These are phyloP conservation scores for Channa maculata DNA, from an alignment of 2,113 vertebrate genomes.

Conservation along the genomic window DNA sequence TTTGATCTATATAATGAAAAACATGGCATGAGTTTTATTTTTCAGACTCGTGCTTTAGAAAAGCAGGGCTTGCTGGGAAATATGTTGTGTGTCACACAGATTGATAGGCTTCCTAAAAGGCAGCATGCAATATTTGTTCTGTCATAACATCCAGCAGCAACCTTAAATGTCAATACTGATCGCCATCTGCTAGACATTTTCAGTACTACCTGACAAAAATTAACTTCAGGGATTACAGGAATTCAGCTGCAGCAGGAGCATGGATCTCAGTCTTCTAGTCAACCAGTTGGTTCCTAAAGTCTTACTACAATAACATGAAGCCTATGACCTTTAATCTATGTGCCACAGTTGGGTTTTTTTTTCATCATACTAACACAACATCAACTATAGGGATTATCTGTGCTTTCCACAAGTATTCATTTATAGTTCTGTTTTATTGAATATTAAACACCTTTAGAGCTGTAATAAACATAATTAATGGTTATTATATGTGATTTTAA, in stretches of 20 bases:
- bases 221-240: slow-evolving; percentile 46
- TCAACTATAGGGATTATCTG: slow-evolving; percentile 1
- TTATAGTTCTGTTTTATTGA: slow-evolving; percentile 25
- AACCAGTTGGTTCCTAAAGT: background rate
- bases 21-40: slow-evolving; percentile 25
- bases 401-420: slow-evolving; percentile 16
- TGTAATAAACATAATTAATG: slow-evolving; percentile 37
- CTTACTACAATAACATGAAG: slow-evolving; percentile 30
- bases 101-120: slow-evolving; percentile 56
- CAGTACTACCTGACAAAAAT: slow-evolving; percentile 53
- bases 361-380: slow-evolving; percentile 35
- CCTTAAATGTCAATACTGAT: slow-evolving; percentile 76
- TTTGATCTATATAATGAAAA: slow-evolving; percentile 31
- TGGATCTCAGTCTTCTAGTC: slow-evolving; percentile 4
- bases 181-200: slow-evolving; percentile 69
- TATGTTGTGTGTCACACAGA: slow-evolving; percentile 28
- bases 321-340: slow-evolving; percentile 32
- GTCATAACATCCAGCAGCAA: slow-evolving; percentile 55
- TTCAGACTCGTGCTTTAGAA: background rate
- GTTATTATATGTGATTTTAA: slow-evolving; percentile 26
- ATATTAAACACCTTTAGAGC: slow-evolving; percentile 23
- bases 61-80: slow-evolving; percentile 25
- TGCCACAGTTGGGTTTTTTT: slow-evolving; percentile 9
- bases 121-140: slow-evolving; percentile 45
- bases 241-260: slow-evolving; percentile 14